phyloP scores from a whole-genome alignment of 2,888 invertebrate species.

The Beris morrisii region DNA sequence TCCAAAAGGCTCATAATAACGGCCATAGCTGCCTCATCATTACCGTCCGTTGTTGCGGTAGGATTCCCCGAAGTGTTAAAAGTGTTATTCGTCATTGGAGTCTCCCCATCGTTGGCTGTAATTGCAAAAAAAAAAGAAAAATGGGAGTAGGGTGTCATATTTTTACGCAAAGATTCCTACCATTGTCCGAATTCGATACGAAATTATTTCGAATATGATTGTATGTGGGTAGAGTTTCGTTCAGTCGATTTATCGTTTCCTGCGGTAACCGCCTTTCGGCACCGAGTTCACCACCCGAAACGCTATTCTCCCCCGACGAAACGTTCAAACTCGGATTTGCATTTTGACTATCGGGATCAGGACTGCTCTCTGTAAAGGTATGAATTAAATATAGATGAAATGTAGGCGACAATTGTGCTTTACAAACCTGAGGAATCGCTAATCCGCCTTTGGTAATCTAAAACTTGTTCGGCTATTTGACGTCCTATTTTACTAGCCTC shows the following conservation, averaged over 20 bases:
- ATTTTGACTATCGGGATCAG: conserved; percentile 37
- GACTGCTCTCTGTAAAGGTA: conserved; percentile 38
- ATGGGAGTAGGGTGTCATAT: neutral
- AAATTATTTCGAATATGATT: conserved; percentile 49
- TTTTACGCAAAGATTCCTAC: conserved; percentile 10
- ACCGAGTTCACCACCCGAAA: conserved; percentile 35
- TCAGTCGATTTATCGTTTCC: conserved; percentile 29
- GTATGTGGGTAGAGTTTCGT: conserved; percentile 41
- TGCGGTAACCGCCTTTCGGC: conserved; percentile 31
- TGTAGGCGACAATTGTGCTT: neutral
- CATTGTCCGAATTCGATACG: conserved; percentile 50
- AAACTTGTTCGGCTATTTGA: conserved; percentile 78
- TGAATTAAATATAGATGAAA: neutral
- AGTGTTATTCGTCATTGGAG: conserved; percentile 18
- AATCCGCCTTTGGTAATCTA: conserved; percentile 62
- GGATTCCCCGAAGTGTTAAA: conserved; percentile 41
- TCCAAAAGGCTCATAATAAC: conserved; percentile 89
- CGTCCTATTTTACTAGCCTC: conserved; percentile 84
- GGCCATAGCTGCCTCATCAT: conserved; percentile 89
- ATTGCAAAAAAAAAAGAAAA: neutral
- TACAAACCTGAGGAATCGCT: conserved; percentile 56
- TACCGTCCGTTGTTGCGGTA: conserved; percentile 65
- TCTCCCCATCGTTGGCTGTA: conserved; percentile 37
- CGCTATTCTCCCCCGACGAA: conserved; percentile 38
- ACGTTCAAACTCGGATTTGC: conserved; percentile 34